phyloP scores from a whole-genome alignment of 2,888 invertebrate genomes.

The Pogonocherus hispidulus region DNA sequence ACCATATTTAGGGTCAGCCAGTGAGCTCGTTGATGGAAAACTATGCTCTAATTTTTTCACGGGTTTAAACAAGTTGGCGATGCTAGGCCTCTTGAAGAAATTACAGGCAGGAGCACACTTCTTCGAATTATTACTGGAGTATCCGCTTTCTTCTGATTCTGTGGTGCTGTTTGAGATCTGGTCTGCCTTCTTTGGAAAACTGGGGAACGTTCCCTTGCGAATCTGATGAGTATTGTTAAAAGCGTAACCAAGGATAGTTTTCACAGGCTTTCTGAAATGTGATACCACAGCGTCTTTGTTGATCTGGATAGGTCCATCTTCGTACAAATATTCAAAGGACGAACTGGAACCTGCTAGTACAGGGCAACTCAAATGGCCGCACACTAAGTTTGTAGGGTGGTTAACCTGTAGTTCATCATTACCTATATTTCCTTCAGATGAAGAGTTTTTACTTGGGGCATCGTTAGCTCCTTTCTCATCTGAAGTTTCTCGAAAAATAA shows the following conservation, averaged over 20 bases:
- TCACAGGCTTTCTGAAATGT: slow-evolving; percentile 33
- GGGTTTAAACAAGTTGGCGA: slow-evolving; percentile 52
- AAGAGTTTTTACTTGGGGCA: background rate
- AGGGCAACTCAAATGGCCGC: slow-evolving; percentile 44
- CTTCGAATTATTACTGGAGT: slow-evolving; percentile 51
- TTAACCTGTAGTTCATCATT: background rate
- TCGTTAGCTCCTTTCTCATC: background rate
- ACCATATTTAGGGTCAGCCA: background rate
- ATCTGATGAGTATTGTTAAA: background rate
- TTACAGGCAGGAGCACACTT: slow-evolving; percentile 38
- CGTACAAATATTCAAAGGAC: slow-evolving; percentile 46
- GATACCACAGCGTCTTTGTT: slow-evolving; percentile 24
- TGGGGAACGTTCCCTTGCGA: background rate
- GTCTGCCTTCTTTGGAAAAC: background rate
- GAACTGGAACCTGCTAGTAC: slow-evolving; percentile 33
- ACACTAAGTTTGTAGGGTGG: background rate
- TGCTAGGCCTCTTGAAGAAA: slow-evolving; percentile 54
- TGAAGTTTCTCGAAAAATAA: background rate
- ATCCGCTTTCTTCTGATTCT: slow-evolving; percentile 55
- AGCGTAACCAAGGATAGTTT: slow-evolving; percentile 27
- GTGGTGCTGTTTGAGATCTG: slow-evolving; percentile 26
- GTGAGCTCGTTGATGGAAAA: background rate
- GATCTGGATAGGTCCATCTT: slow-evolving; percentile 31
- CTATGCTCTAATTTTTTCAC: background rate
- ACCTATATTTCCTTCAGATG: background rate